Evolutionary conservation across 2,113 vertebrate species (phyloP).

Genomic region (Malurus melanocephalus): DNA sequence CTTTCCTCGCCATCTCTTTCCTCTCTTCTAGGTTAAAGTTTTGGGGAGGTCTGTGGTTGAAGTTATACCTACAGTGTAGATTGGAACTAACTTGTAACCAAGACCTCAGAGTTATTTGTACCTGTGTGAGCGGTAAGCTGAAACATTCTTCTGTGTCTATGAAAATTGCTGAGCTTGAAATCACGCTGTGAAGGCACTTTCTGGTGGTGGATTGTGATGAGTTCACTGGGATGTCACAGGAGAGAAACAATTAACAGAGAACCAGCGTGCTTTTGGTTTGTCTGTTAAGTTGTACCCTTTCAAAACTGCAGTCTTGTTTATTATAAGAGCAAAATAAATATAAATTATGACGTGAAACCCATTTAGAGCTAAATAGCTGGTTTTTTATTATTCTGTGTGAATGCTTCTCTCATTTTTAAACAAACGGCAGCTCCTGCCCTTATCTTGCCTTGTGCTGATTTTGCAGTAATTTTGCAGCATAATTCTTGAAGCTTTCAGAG

Average conservation of each 20-base stretch:
- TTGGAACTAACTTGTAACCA: constrained; percentile 61
- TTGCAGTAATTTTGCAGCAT: not conserved
- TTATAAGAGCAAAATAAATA: not conserved
- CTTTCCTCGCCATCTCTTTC: constrained; percentile 58
- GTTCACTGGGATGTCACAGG: not conserved
- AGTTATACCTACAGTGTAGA: constrained; percentile 47
- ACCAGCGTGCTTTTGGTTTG: not conserved
- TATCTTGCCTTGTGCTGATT: constrained; percentile 4
- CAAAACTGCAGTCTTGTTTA: not conserved
- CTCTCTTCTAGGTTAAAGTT: constrained; percentile 63
- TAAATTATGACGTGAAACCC: not conserved
- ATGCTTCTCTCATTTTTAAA: not conserved
- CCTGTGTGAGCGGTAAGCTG: constrained; percentile 46
- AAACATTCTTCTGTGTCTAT: constrained; percentile 33
- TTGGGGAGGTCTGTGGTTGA: constrained; percentile 65
- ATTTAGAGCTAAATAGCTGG: not conserved
- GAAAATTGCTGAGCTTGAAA: constrained; percentile 12
- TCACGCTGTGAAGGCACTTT: not conserved
- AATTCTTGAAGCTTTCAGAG: not conserved
- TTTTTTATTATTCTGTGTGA: not conserved
- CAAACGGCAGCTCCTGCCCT: not conserved
- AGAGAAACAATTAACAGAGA: not conserved
- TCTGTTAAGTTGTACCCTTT: not conserved
- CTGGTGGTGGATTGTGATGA: not conserved
- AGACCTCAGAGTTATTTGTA: constrained; percentile 58